Conservation (phyloP, 1,140 invertebrate genomes). For the Drosophila setifemur region DNA sequence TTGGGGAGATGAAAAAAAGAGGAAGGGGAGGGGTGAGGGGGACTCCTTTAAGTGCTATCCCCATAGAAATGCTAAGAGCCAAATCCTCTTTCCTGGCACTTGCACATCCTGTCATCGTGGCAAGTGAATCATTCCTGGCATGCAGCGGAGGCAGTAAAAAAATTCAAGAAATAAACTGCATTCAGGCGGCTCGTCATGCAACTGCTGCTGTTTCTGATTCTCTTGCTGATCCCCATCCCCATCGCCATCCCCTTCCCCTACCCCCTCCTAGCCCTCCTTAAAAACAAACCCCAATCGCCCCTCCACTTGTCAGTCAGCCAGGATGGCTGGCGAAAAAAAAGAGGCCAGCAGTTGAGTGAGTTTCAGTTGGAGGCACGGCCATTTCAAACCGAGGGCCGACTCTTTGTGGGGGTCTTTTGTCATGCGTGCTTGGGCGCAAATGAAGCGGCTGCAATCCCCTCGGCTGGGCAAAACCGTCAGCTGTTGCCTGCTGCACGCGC, state of each 20-base stretch:
- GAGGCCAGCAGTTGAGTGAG: conserved; percentile 63
- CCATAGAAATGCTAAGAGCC: conserved; percentile 47
- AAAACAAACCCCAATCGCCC: conserved; percentile 1
- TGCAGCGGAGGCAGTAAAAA: conserved; percentile 42
- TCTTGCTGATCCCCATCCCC: conserved; percentile 1
- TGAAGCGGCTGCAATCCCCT: conserved; percentile 63
- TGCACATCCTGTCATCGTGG: conserved; percentile 68
- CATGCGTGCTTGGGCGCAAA: conserved; percentile 76
- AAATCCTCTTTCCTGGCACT: conserved; percentile 68
- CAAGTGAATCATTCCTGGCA: conserved; percentile 75
- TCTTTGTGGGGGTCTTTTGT: conserved; percentile 62
- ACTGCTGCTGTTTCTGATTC: conserved; percentile 62
- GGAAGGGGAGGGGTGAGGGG: background rate
- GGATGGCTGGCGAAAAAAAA: conserved; percentile 39
- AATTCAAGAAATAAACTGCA: conserved; percentile 57
- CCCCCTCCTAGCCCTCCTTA: background rate
- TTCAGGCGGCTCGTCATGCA: conserved; percentile 70
- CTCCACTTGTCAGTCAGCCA: conserved; percentile 50
- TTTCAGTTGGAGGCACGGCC: conserved; percentile 37
- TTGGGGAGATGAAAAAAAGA: too few relatives aligned
- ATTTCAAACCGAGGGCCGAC: conserved; percentile 48
- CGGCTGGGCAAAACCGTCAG: conserved; percentile 52
- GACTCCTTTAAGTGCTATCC: conserved; percentile 51
- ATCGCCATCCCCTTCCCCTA: background rate
- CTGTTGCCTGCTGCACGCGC: conserved; percentile 62